Conservation (phyloP, 2,113 vertebrate genomes). For the Synodontis membranacea region DNA sequence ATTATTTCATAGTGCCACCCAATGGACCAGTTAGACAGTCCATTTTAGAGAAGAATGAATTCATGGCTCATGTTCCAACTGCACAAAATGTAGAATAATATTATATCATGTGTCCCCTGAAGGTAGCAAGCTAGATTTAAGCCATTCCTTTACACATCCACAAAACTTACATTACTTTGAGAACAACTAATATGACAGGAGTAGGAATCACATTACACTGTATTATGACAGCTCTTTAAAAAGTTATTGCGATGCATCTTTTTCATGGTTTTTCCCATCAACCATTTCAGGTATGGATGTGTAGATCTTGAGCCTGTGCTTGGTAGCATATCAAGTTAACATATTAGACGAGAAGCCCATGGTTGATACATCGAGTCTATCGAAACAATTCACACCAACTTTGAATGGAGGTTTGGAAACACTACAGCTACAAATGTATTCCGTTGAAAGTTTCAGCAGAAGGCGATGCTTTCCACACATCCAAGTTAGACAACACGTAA, state of each 20-base stretch:
- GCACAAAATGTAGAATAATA: slow-evolving; percentile 50
- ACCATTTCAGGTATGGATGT: slow-evolving; percentile 63
- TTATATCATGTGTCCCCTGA: slow-evolving; percentile 16
- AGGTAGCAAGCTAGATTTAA: slow-evolving; percentile 22
- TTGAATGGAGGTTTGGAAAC: slow-evolving; percentile 34
- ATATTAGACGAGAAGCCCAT: slow-evolving; percentile 27
- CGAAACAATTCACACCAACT: slow-evolving; percentile 39
- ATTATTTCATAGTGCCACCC: slow-evolving; percentile 15
- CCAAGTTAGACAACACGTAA: slow-evolving; percentile 16
- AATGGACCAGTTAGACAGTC: slow-evolving; percentile 27
- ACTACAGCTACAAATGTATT: slow-evolving; percentile 27
- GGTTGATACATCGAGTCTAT: slow-evolving; percentile 6
- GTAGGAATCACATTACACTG: slow-evolving; percentile 71
- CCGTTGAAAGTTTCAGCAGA: slow-evolving; percentile 12
- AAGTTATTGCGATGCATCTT: slow-evolving; percentile 89
- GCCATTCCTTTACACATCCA: slow-evolving; percentile 30
- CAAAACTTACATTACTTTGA: slow-evolving; percentile 72
- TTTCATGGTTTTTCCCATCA: slow-evolving; percentile 68
- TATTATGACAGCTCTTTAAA: slow-evolving; percentile 69
- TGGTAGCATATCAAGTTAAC: slow-evolving; percentile 28
- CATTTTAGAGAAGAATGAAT: slow-evolving; percentile 36
- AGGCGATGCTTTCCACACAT: slow-evolving; percentile 13
- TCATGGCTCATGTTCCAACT: slow-evolving; percentile 69
- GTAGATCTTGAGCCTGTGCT: slow-evolving; percentile 27
- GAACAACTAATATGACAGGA: slow-evolving; percentile 84